Evolutionary conservation across 1,140 invertebrate species (phyloP).

Genomic region (Drosophila gunungcola): DNA sequence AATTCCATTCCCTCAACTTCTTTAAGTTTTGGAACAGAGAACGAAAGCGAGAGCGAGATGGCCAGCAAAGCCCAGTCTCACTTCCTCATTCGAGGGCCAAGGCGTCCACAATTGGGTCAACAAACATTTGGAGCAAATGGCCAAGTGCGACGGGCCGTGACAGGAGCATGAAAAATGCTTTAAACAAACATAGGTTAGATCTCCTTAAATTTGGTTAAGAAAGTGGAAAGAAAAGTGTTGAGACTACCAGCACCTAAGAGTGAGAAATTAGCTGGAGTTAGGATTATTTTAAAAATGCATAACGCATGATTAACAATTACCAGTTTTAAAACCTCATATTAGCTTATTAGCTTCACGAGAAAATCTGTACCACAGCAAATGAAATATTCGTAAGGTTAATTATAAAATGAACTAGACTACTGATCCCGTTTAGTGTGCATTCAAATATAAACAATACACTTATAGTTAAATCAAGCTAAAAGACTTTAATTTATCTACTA

Average conservation of each 20-base stretch:
- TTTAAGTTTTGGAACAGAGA: conserved; percentile 20
- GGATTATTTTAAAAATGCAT: neutral
- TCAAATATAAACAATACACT: neutral
- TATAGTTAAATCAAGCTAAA: neutral
- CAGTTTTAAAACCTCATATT: neutral
- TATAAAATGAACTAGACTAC: neutral
- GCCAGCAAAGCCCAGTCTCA: neutral
- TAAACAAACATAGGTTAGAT: conserved; percentile 48
- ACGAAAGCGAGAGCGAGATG: neutral
- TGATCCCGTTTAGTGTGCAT: neutral
- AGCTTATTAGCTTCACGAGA: neutral
- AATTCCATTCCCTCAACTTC: conserved; percentile 59
- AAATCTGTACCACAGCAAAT: neutral
- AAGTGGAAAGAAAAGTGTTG: neutral
- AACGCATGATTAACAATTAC: too few species aligned
- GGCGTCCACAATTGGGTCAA: conserved; percentile 69
- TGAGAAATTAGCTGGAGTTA: neutral
- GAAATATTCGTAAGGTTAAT: neutral
- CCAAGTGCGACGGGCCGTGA: conserved; percentile 67
- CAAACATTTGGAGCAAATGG: conserved; percentile 73
- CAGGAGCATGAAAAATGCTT: conserved; percentile 58
- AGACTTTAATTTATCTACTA: neutral
- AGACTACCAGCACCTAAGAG: neutral
- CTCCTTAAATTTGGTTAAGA: conserved; percentile 28
- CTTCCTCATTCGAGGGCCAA: conserved; percentile 12